A percentile compares a stretch with the other conserved stretches of the same genome.
Evolutionary conservation across 2,888 invertebrate species (phyloP).

Genomic region (Operophtera brumata): DNA sequence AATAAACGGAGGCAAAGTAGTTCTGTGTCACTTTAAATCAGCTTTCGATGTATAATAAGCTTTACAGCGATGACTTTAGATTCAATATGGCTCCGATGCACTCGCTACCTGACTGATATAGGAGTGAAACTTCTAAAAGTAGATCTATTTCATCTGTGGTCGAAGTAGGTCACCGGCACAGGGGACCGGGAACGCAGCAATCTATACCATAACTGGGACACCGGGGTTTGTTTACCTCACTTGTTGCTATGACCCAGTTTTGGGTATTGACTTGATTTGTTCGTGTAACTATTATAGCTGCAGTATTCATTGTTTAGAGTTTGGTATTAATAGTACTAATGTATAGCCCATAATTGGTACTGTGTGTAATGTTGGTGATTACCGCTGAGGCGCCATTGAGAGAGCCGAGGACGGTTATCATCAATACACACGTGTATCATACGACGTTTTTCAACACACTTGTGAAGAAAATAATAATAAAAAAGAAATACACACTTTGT

Average conservation of each 20-base stretch:
- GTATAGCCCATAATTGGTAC: too few relatives aligned
- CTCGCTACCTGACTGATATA: too few relatives aligned
- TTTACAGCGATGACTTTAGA: too few relatives aligned
- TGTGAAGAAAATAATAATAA: too few relatives aligned
- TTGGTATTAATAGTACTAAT: too few relatives aligned
- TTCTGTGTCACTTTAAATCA: neutral
- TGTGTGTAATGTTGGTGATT: too few relatives aligned
- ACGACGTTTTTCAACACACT: too few relatives aligned
- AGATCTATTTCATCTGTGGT: neutral
- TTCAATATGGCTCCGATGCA: too few relatives aligned
- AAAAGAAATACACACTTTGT: too few relatives aligned
- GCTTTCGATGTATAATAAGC: neutral
- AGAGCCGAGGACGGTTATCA: too few relatives aligned
- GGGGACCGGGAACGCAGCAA: slow-evolving; percentile 44
- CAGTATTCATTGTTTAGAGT: neutral
- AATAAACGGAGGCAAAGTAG: neutral
- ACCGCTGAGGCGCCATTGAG: too few relatives aligned
- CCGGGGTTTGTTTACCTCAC: slow-evolving; percentile 26
- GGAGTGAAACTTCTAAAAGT: neutral
- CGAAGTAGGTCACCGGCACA: slow-evolving; percentile 69
- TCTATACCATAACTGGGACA: slow-evolving; percentile 33
- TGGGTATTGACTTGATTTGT: slow-evolving; percentile 16
- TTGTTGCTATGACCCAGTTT: slow-evolving; percentile 35
- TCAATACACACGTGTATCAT: too few relatives aligned
- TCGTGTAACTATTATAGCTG: neutral